Conservation (phyloP, 2,888 invertebrate species). For the Capitulum mitella region DNA sequence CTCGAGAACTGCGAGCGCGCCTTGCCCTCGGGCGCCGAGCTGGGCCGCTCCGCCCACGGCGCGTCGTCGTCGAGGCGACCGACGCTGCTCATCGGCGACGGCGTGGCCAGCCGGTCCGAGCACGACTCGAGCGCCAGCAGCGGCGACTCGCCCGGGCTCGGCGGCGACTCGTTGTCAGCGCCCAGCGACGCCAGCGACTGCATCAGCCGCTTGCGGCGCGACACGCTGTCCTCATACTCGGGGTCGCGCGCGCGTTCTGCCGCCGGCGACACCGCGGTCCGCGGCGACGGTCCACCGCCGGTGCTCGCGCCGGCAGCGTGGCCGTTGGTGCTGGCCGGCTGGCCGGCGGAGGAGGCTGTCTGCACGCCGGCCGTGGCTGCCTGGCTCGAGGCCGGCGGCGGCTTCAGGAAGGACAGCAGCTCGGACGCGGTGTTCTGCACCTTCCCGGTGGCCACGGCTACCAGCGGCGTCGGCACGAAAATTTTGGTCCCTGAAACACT, state of each 20-base stretch:
- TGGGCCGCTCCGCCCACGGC: neutral
- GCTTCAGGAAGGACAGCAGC: neutral
- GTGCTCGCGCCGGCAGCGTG: neutral
- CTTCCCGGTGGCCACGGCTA: neutral
- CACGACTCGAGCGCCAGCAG: slow-evolving; percentile 15
- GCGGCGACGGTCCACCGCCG: neutral
- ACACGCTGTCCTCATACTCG: neutral
- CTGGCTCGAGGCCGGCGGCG: neutral
- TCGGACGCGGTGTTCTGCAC: neutral
- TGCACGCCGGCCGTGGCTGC: neutral
- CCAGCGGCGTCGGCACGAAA: neutral
- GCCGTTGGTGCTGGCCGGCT: neutral
- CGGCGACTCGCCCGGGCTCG: slow-evolving; percentile 19
- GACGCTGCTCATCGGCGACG: slow-evolving; percentile 23
- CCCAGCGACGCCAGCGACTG: slow-evolving; percentile 11
- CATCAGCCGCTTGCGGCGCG: neutral
- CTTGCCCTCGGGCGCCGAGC: neutral
- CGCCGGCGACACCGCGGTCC: neutral
- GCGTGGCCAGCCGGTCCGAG: slow-evolving; percentile 3
- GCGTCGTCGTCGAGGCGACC: neutral
- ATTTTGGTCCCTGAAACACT: neutral
- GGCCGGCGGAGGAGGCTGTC: neutral
- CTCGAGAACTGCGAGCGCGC: slow-evolving; percentile 21
- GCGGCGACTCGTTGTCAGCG: neutral
- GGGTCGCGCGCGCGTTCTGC: neutral